Evolutionary conservation across 2,888 invertebrate species (phyloP), one percentile per base, ranked within the genome.

Genomic region (Mactromeris polynyma): DNA sequence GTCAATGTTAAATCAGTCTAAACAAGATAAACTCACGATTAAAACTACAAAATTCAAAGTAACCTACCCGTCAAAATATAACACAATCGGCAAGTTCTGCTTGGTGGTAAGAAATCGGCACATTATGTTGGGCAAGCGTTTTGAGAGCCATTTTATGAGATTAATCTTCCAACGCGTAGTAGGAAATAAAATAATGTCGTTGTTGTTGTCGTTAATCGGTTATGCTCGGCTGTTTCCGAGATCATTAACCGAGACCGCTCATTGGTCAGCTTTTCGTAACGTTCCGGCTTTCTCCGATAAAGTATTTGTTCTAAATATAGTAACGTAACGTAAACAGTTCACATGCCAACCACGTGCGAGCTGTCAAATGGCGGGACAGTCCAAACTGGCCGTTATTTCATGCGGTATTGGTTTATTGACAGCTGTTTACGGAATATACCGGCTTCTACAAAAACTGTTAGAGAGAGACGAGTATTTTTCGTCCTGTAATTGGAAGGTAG

Each of bases 81-180:
- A 64, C 26, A 9, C 4, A 26, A 26, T n/a, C 26, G 11, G 9
- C 21, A 0, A 64, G 26, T 31, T 17, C 33, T 51, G 51, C 86
- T 69, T 73, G 33, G 33, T 86, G 89, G 21, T 89, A 89, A 19
- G 54, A 26, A 40, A 89, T 89, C 21, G 86, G 86, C 33, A 89
- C 86, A 38, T 89, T 89, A 33, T 86, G 86, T 81, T 84, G 77
- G 46, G 64, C 89, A 77, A 80, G 81, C n/a, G 83, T 89, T 83
- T 89, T 89, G 4, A 89, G 36, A 33, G 86, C 89, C 89, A 89
- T 89, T 40, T 88, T 83, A 11, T 14, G 14, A 46, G n/a, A 21
- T 26, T 21, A n/a, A n/a, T 26, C 58, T 64, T 33, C 58, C n/a
- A 38, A 31, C 51, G 26, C 58, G 58, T 26, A 64, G 58, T n/a